Evolutionary conservation across 2,113 vertebrate species (phyloP), one percentile per base, ranked within the genome.

Genomic region (Cryptomyrus ogoouensis): DNA sequence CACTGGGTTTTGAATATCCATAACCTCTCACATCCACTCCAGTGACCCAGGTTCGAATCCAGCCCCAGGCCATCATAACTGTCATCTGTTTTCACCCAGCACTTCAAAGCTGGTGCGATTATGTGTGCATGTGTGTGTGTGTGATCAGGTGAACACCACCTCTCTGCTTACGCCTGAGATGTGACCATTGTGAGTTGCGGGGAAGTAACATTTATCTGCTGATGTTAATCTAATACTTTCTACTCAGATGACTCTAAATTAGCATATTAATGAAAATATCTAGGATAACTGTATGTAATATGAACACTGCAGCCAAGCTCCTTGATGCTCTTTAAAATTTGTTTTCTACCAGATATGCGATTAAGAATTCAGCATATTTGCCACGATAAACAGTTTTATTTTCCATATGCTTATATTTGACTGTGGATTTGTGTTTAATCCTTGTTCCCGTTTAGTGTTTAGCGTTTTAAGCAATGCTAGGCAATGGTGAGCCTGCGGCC

Each of bases 221-320:
- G 15, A 80, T 80, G 35, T 80, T 80, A 42, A 80, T 80, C 74
- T 80, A 35, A 80, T 80, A 80, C 13, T 80, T 80, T 80, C 74
- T 80, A 27, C 74, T 80, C 74, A 80, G 74, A 42, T 80, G 74
- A 80, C 12, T 80, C 74, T 42, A 39, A 80, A 80, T 80, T 39
- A 80, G 35, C 74, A 80, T 80, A 80, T 80, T 80, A 39, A 35
- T 80, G 74, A 80, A 80, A 42, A 80, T 80, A 80, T 80, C 35
- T 80, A 80, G 35, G 62, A 70, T 70, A 80, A 80, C 35, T 80
- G 13, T 80, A 39, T 42, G 74, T 35, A 74, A 35, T 42, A 80
- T 80, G 74, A 80, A 80, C 17, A 42, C 10, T 42, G 74, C 74
- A 80, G 15, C n/a, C 31, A 35, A 74, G 35, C 7, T 15, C 13